Conservation (phyloP, 2,888 invertebrate genomes). For the Mimas tiliae region DNA sequence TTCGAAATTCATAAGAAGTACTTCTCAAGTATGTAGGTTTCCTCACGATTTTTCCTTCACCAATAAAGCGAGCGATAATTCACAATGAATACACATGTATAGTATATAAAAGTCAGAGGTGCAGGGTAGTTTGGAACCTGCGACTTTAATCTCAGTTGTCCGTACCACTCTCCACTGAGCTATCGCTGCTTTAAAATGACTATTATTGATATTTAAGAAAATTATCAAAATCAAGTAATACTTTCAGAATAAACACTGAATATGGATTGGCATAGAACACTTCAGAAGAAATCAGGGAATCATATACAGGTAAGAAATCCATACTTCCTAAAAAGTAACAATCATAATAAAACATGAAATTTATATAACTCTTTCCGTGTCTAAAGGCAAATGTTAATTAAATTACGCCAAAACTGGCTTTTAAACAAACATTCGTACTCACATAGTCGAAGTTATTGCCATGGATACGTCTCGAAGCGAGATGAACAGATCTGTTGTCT, state of each 20-base stretch:
- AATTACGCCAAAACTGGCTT: constrained; percentile 34
- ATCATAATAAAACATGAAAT: constrained; percentile 15
- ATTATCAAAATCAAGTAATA: too few species aligned
- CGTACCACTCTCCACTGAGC: too few species aligned
- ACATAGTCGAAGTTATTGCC: constrained; percentile 37
- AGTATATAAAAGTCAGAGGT: too few species aligned
- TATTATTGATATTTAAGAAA: too few species aligned
- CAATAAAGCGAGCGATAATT: too few species aligned
- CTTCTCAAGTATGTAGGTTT: too few species aligned
- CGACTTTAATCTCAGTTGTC: too few species aligned
- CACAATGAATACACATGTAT: too few species aligned
- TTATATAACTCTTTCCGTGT: not conserved
- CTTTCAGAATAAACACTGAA: not conserved
- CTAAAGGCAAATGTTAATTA: constrained; percentile 38
- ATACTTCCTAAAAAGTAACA: not conserved
- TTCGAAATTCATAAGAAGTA: too few species aligned
- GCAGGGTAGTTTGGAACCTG: too few species aligned
- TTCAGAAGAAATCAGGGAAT: not conserved
- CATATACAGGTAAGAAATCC: not conserved
- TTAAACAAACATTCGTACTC: constrained; percentile 34
- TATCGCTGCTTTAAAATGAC: too few species aligned
- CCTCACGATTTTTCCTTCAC: too few species aligned
- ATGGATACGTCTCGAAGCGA: constrained; percentile 32
- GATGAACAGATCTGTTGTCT: constrained; percentile 42
- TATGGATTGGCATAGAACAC: not conserved